These are phyloP conservation scores for Cataglyphis rosenhaueri DNA, from an alignment of 2,888 invertebrate genomes.

Conservation along the genomic window DNA sequence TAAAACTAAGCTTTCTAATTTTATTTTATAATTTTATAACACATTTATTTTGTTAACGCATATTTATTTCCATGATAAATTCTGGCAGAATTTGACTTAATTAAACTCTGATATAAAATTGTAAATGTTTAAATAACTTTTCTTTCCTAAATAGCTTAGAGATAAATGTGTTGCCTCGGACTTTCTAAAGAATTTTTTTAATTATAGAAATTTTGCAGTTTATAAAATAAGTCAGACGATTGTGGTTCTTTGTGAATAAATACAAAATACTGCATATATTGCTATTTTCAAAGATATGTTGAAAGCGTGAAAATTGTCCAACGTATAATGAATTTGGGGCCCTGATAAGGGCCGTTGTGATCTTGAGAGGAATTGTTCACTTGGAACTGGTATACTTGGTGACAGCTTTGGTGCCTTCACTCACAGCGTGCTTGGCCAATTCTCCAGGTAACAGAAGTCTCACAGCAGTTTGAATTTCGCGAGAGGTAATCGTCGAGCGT, in stretches of 20 bases:
- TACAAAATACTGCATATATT: background rate
- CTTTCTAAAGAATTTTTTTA: background rate
- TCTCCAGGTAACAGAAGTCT: constrained; percentile 90
- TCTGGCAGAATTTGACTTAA: background rate
- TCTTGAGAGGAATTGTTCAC: constrained; percentile 58
- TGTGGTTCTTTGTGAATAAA: background rate
- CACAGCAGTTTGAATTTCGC: constrained; percentile 90
- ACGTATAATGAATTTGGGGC: constrained; percentile 56
- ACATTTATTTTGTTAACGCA: background rate
- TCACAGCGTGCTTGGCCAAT: constrained; percentile 90
- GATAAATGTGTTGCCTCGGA: background rate
- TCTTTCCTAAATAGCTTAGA: too few species aligned
- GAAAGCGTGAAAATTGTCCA: background rate
- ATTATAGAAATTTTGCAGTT: background rate
- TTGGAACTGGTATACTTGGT: constrained; percentile 86
- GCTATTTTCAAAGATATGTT: background rate
- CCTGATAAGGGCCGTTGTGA: constrained; percentile 72
- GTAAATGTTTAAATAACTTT: background rate
- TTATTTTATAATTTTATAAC: background rate
- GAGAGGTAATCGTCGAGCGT: constrained; percentile 89
- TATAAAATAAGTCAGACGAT: background rate
- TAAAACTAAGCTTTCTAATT: background rate
- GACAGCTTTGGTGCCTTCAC: constrained; percentile 89
- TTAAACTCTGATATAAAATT: background rate
- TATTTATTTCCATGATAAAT: background rate